Percentiles rank a stretch among this genome's conserved stretches.
Conservation (phyloP, 1,140 invertebrate genomes). For the Littorina saxatilis region DNA sequence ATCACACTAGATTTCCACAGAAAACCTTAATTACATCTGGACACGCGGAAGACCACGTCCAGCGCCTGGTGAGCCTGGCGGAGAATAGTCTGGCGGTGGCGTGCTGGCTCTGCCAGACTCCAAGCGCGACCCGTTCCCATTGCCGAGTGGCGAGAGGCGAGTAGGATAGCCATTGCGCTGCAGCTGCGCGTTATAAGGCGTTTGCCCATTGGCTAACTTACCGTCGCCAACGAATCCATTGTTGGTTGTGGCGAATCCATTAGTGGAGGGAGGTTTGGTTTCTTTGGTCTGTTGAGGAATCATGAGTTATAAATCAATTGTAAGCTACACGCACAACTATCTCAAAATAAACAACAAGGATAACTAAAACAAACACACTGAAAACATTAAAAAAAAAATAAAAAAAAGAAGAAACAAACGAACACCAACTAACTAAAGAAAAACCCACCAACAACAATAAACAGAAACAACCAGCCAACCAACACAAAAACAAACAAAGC, state of each 20-base stretch:
- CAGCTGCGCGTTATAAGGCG: neutral
- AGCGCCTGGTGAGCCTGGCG: neutral
- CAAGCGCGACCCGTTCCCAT: neutral
- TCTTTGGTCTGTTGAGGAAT: neutral
- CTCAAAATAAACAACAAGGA: neutral
- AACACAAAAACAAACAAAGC: neutral
- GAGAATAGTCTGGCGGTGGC: constrained; percentile 11
- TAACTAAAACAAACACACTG: neutral
- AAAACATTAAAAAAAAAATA: neutral
- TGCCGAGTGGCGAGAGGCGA: neutral
- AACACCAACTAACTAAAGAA: neutral
- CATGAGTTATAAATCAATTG: neutral
- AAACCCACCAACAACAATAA: neutral
- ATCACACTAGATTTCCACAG: too few relatives aligned
- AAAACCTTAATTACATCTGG: constrained; percentile 32
- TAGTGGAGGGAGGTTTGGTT: neutral
- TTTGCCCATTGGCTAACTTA: neutral
- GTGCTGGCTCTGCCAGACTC: neutral
- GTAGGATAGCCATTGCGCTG: neutral
- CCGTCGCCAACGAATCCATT: neutral
- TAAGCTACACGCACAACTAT: neutral
- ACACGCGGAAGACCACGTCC: neutral
- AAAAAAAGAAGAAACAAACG: neutral
- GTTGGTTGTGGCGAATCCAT: neutral
- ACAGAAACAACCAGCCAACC: neutral